Evolutionary conservation across 2,888 invertebrate species (phyloP), one percentile per base, ranked within the genome.

Genomic region (Heliconius aoede): DNA sequence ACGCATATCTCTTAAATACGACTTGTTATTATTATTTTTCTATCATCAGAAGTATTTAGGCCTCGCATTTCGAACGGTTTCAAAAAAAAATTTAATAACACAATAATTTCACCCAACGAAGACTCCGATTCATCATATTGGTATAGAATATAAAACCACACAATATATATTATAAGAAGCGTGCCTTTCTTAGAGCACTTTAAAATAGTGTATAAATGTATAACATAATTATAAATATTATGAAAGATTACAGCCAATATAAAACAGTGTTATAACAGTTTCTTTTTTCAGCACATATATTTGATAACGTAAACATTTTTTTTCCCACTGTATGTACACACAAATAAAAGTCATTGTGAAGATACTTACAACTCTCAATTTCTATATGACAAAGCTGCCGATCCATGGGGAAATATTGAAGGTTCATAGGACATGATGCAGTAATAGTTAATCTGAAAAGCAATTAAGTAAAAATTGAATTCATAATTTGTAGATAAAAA

Each of bases 351-450:
- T 76, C 80, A 85, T 85, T 85, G 80, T 85, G 84, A 87, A 88
- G 87, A 91, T 97, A 98, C 98, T 98, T 97, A 99, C 99, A 99
- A 96, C 98, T 98, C 96, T 99, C 98, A 85, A 99, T 98, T 95
- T 98, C 98, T 90, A 99, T 97, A 90, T 98, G 97, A 95, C 99
- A 99, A 84, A 98, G 95, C 92, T 99, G 99, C 87, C 98, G 96
- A 93, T 99, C 99, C 98, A 99, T 98, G 21, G 99, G 99, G 93
- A 98, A 99, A 93, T 98, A 98, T 90, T 98, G 98, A 78, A 99
- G 96, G 92, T 98, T 98, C 98, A 99, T 98, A 68, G 98, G 98
- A 94, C 99, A 99, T 85, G 98, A 98, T 84, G 98, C 98, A 83
- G 98, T 99, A 87, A 99, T 98, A 85, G 98, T 99, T 94, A 99